Percentiles rank a stretch among this genome's conserved stretches.
phyloP scores from a whole-genome alignment of 1,140 invertebrate species.

The Sinella curviseta region DNA sequence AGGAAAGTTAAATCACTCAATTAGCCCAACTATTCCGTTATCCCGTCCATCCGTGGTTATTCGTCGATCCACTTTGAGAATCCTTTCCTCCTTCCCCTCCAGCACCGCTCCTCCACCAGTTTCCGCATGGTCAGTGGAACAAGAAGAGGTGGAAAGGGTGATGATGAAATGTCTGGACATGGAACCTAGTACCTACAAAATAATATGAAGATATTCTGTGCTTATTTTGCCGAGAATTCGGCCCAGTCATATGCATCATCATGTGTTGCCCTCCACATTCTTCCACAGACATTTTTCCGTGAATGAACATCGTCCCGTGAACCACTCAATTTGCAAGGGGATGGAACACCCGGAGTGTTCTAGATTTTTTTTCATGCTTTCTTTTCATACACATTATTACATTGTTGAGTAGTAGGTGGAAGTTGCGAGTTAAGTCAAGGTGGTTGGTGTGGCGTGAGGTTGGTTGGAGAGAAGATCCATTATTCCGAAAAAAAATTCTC shows the following conservation, averaged over 20 bases:
- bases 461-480: no score
- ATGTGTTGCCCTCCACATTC: background rate
- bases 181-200: no score
- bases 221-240: no score
- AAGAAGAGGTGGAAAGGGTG: no score
- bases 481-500: no score
- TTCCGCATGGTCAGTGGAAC: no score
- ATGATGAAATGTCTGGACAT: no score
- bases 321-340: no score
- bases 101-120: no score
- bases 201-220: no score
- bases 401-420: background rate
- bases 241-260: background rate
- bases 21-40: background rate
- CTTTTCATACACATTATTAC: background rate
- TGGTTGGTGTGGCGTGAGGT: background rate
- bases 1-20: conserved; percentile 17
- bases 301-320: background rate
- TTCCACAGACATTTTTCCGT: background rate
- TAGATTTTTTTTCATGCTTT: background rate
- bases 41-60: background rate
- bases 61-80: no score
- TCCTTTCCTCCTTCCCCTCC: background rate
- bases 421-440: background rate
- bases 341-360: background rate